Evolutionary conservation across 1,140 invertebrate species (phyloP), one percentile per base, ranked within the genome.

Genomic region (Drosophila sucinea): DNA sequence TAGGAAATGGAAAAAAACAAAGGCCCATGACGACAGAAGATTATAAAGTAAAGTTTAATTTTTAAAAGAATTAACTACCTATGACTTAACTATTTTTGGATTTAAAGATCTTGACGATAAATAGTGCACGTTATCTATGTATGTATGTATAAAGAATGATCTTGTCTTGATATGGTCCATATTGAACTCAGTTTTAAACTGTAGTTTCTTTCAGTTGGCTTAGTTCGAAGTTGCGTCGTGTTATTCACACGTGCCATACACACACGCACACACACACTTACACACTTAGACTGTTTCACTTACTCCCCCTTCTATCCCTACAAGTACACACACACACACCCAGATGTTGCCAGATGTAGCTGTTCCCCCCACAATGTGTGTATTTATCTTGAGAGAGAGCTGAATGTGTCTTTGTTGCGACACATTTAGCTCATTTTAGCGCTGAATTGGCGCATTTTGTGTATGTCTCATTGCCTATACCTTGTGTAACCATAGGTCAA

Each of bases 391-490:
- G 66, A 57, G 57, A 57, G 57, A 63, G 57, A 60, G 29, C 51
- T 62, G 67, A 63, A 62, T 74, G 70, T 75, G 72, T 75, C 72
- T 74, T 70, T 75, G 72, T 75, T 68, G 70, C 64, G 70, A 64
- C 64, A 74, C 67, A 70, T 66, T 44, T 62, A 54, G 62, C 60
- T 70, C 58, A 40, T 32, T 47, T 75, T 51, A 41, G 25, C 54
- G 75, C 73, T 76, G 76, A 76, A 76, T 78, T 78, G 64, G 68
- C 73, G 61, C 61, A 73, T 72, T 79, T 71, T 72, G 32, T 60
- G 44, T 51, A 51, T 41, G 40, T 41, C 4, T 57, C 41, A 11
- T 30, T 64, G 41, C 38, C 17, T 44, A 44, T 6, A 44, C 41
- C 41, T 5, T 6, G 17, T 47, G 44, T 17, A 3, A 4, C 17